Percentiles rank a stretch among this genome's conserved stretches.
Conservation (phyloP, 92 coral and sea anemone genomes). For the Epizoanthus fatuus region DNA sequence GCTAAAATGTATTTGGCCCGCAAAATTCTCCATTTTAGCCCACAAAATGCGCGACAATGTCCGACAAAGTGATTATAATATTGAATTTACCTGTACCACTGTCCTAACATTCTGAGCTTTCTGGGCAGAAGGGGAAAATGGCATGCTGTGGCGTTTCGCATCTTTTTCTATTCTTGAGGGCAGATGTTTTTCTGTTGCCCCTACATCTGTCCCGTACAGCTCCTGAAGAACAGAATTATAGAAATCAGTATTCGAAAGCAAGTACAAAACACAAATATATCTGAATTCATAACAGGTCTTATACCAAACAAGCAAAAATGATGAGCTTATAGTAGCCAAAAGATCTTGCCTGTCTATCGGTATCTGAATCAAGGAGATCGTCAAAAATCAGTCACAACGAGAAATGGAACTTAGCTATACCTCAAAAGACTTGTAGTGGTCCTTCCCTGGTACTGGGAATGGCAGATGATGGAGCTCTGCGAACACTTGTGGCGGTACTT, state of each 20-base stretch:
- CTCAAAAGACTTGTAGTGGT: slow-evolving; percentile 42
- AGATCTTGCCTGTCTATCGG: no score
- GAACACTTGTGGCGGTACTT: slow-evolving; percentile 28
- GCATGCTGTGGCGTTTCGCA: no score
- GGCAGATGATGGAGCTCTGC: slow-evolving; percentile 26
- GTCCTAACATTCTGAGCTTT: no score
- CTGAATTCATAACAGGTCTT: slow-evolving; percentile 15
- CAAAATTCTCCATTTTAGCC: slow-evolving; percentile 36
- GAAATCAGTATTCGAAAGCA: neutral
- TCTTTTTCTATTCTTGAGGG: no score
- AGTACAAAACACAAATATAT: slow-evolving; percentile 12
- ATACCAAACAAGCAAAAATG: neutral
- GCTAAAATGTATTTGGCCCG: slow-evolving; percentile 41
- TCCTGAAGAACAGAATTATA: no score
- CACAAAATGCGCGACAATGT: slow-evolving; percentile 33
- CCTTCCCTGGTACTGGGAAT: slow-evolving; percentile 33
- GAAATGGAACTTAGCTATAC: neutral
- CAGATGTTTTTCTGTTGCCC: no score
- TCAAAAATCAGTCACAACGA: no score
- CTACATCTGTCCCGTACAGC: no score
- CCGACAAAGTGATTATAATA: slow-evolving; percentile 21
- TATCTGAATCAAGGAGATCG: no score
- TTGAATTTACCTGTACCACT: neutral
- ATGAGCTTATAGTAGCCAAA: no score
- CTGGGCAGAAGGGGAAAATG: no score